Percentiles rank a stretch among this genome's conserved stretches.
Evolutionary conservation across 1,140 invertebrate species (phyloP).

Genomic region (Acromyrmex charruanus): DNA sequence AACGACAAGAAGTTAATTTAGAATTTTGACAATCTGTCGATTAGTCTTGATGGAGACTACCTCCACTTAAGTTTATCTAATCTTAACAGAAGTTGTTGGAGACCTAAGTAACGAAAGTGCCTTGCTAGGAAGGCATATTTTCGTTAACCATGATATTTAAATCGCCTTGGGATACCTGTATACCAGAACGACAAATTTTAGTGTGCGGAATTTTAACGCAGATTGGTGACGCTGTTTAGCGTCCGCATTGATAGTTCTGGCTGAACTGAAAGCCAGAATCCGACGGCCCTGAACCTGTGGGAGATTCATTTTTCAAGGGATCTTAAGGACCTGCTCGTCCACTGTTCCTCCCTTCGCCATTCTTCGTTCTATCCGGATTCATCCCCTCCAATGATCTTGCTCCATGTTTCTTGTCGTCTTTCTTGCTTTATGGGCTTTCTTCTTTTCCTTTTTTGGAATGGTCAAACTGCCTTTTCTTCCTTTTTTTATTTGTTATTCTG

Average conservation of each 20-base stretch:
- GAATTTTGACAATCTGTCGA: conserved; percentile 19
- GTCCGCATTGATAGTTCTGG: not conserved
- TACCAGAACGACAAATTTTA: conserved; percentile 61
- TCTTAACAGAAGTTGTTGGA: not conserved
- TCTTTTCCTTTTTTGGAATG: conserved; percentile 14
- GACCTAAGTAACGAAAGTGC: conserved; percentile 17
- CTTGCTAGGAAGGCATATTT: conserved; percentile 42
- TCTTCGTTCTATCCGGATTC: not conserved
- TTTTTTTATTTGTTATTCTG: not conserved
- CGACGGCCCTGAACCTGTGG: conserved; percentile 71
- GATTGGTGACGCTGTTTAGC: conserved; percentile 68
- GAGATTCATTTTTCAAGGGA: conserved; percentile 81
- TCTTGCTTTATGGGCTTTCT: conserved; percentile 5
- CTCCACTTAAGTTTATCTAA: conserved; percentile 48
- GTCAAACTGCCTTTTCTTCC: conserved; percentile 52
- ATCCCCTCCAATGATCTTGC: conserved; percentile 29
- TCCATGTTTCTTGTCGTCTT: conserved; percentile 22
- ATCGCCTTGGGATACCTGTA: conserved; percentile 35
- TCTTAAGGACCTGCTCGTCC: conserved; percentile 79
- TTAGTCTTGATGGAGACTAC: not conserved
- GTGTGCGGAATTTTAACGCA: conserved; percentile 69
- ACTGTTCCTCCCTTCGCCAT: conserved; percentile 38
- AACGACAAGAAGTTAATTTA: conserved; percentile 21
- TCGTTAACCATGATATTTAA: conserved; percentile 38
- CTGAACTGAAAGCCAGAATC: conserved; percentile 24